phyloP scores from a whole-genome alignment of 2,797 vertebrate genomes.

The Micropoecilia bifurca region DNA sequence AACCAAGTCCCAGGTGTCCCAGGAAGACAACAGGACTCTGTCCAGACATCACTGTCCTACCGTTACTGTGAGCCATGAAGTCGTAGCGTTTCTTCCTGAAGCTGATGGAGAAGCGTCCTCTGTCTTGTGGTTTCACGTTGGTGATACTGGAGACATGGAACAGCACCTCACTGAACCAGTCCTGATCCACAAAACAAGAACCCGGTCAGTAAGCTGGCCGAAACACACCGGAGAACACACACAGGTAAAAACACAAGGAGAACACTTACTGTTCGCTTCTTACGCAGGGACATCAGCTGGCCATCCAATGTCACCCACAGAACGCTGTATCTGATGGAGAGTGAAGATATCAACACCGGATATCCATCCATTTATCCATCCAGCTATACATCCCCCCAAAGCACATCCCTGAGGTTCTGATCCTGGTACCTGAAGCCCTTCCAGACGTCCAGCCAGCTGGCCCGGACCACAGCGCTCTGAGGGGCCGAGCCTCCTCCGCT shows the following conservation, averaged over 20 bases:
- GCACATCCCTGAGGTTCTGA: neutral
- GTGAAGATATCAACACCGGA: neutral
- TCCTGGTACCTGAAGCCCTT: conserved; percentile 79
- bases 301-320: conserved; percentile 80
- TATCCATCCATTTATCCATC: conserved; percentile 42
- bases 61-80: conserved; percentile 81
- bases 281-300: conserved; percentile 81
- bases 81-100: conserved; percentile 83
- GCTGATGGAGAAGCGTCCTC: conserved; percentile 72
- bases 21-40: neutral
- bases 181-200: conserved; percentile 52
- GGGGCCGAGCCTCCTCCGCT: neutral
- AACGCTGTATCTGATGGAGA: conserved; percentile 74
- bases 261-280: conserved; percentile 79
- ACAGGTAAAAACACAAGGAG: neutral
- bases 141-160: conserved; percentile 82
- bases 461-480: conserved; percentile 63
- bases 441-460: conserved; percentile 83
- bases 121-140: conserved; percentile 72
- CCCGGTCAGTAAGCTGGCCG: neutral
- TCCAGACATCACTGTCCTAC: conserved; percentile 43
- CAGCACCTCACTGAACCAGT: conserved; percentile 79
- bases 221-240: neutral
- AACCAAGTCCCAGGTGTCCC: neutral
- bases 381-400: neutral